Evolutionary conservation across 2,797 vertebrate genomes (phyloP).

Genomic region (Lophotriccus pileatus): DNA sequence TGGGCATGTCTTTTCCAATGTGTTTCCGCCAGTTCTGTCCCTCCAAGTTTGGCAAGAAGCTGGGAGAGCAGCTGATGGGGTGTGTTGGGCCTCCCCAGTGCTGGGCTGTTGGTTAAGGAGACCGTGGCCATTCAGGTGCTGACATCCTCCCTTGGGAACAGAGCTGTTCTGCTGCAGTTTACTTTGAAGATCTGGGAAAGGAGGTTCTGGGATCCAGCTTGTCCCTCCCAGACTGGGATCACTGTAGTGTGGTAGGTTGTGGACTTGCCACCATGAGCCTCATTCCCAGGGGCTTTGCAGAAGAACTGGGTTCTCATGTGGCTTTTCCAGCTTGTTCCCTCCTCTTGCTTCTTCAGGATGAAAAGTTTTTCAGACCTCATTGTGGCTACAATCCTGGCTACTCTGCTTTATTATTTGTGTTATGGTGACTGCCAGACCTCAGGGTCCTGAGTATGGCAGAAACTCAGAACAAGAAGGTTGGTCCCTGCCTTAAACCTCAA

Average conservation of each 20-base stretch:
- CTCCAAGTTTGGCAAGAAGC: neutral
- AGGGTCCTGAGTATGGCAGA: neutral
- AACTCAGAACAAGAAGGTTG: neutral
- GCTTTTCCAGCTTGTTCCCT: neutral
- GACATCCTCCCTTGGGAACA: neutral
- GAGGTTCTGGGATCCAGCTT: neutral
- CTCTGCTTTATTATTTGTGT: neutral
- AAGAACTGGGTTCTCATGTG: fast-evolving
- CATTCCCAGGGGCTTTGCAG: neutral
- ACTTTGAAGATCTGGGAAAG: neutral
- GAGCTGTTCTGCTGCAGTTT: neutral
- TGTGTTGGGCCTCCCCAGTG: fast-evolving
- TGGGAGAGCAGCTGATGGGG: neutral
- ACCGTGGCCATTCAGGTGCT: neutral
- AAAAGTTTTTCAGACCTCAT: neutral
- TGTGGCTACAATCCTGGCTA: neutral
- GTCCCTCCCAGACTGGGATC: neutral
- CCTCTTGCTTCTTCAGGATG: neutral
- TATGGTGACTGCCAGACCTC: neutral
- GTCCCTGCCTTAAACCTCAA: neutral
- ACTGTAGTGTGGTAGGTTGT: fast-evolving
- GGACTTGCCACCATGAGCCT: neutral
- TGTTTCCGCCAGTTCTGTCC: neutral
- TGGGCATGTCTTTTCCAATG: neutral
- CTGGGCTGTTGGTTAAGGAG: neutral